These are phyloP conservation scores for Babyrousa celebensis DNA, from an alignment of 2,797 vertebrate genomes.

Conservation along the genomic window DNA sequence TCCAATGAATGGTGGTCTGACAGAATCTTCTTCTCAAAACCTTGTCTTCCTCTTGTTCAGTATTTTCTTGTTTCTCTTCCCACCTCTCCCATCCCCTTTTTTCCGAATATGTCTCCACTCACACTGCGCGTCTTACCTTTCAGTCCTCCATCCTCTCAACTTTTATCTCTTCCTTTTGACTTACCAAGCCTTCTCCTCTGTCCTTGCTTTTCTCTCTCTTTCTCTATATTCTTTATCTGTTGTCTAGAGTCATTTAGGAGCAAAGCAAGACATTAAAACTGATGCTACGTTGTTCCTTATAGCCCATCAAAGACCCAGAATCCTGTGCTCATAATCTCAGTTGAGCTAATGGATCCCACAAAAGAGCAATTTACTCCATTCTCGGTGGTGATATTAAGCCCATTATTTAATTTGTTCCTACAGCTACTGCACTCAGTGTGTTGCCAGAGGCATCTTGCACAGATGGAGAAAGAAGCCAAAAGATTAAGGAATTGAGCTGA, in stretches of 20 bases:
- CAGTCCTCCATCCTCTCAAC: not conserved
- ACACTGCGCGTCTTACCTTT: not conserved
- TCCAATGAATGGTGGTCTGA: not conserved
- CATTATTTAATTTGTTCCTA: slow-evolving; percentile 84
- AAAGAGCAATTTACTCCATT: slow-evolving; percentile 80
- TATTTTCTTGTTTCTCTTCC: not conserved
- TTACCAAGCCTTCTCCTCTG: not conserved
- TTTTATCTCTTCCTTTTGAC: not conserved
- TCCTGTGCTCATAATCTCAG: slow-evolving; percentile 76
- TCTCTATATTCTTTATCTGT: not conserved
- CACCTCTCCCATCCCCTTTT: not conserved
- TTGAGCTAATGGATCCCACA: slow-evolving; percentile 80
- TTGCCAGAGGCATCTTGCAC: slow-evolving; percentile 80
- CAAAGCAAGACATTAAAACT: slow-evolving; percentile 68
- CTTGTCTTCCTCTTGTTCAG: not conserved
- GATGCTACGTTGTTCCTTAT: slow-evolving; percentile 41
- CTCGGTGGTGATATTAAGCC: slow-evolving; percentile 73
- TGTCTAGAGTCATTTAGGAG: slow-evolving; percentile 40
- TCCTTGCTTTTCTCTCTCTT: not conserved
- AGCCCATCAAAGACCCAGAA: slow-evolving; percentile 57
- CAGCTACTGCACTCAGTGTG: slow-evolving; percentile 69
- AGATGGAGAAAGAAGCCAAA: slow-evolving; percentile 76
- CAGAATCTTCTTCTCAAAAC: not conserved
- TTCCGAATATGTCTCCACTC: not conserved
- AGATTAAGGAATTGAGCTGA: slow-evolving; percentile 83